Conservation (phyloP, 1,140 invertebrate species). For the Euglossa dilemma region DNA sequence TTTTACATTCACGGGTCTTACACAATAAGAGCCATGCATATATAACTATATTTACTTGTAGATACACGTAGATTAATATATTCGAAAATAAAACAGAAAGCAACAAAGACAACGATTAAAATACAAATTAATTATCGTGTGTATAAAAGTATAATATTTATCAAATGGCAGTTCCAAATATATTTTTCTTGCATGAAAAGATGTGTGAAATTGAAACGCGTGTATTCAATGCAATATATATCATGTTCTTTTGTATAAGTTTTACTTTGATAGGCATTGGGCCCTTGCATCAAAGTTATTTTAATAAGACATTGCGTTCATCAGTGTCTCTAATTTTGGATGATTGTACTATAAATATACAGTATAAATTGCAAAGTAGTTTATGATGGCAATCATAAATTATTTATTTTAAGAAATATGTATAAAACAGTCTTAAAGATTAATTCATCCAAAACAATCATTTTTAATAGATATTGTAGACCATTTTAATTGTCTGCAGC, state of each 20-base stretch:
- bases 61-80: slow-evolving; percentile 41
- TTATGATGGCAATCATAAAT: slow-evolving; percentile 51
- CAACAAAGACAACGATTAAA: slow-evolving; percentile 53
- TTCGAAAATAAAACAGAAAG: slow-evolving; percentile 15
- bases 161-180: background rate
- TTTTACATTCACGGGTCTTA: background rate
- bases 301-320: slow-evolving; percentile 62
- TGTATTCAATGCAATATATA: background rate
- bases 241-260: slow-evolving; percentile 47
- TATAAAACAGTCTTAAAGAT: slow-evolving; percentile 25
- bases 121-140: slow-evolving; percentile 43
- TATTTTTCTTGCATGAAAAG: slow-evolving; percentile 12
- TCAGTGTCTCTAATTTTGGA: slow-evolving; percentile 65
- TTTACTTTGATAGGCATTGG: slow-evolving; percentile 63
- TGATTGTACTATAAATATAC: slow-evolving; percentile 46
- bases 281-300: slow-evolving; percentile 37
- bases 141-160: slow-evolving; percentile 8
- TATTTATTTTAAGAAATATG: slow-evolving; percentile 55
- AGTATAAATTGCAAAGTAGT: slow-evolving; percentile 42
- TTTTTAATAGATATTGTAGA: slow-evolving; percentile 20
- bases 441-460: slow-evolving; percentile 23
- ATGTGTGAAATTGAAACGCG: slow-evolving; percentile 1
- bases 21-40: background rate
- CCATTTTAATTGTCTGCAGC: background rate
- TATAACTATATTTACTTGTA: slow-evolving; percentile 20